Base-by-base conservation (phyloP, 2,113 vertebrate genomes). In the Stigmatopora nigra region DNA sequence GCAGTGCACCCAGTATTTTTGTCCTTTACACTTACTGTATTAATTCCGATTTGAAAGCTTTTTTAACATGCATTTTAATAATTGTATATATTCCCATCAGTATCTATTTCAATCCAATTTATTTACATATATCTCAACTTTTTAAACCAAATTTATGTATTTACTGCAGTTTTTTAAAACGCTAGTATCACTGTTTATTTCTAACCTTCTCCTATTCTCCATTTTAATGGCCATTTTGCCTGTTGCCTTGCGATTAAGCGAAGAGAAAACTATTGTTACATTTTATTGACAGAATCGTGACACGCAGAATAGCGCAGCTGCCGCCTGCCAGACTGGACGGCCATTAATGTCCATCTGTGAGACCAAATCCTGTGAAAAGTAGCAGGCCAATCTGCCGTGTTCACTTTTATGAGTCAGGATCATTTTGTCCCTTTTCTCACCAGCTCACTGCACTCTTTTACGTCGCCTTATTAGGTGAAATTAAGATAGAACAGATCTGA, bases 351-450 rank as follows among this genome's bases (percentile, higher is more conserved):
- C 73, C 65, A 22, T 35, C 65, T 12, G 52, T 52, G 58, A 16
- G 47, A 46, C 46, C 56, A 52, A 76, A 67, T 77, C 67, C 78
- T 72, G 52, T 56, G 47, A 72, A 59, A 68, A 68, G 51, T 65
- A 58, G 55, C 65, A 65, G 60, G 73, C 49, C 38, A 36, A 65
- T 75, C 71, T 69, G 67, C 64, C 69, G 75, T 51, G 68, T 73
- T 77, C 69, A 63, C 69, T 64, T 79, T 77, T 67, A 63, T 73
- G 74, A 81, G 77, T 52, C 59, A 49, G 71, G 70, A 78, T 68
- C 72, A 74, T 58, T 38, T 31, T 7, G 3, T 60, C 13, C 57
- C 56, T 55, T 41, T 46, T 52, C 61, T 15, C 48, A 36, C 69
- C 15, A 64, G 9, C 53, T 20, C 52, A 4, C 53, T 53, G 31